Base-by-base conservation (phyloP, 2,888 invertebrate species). In the Trileptium ribeirensis region DNA sequence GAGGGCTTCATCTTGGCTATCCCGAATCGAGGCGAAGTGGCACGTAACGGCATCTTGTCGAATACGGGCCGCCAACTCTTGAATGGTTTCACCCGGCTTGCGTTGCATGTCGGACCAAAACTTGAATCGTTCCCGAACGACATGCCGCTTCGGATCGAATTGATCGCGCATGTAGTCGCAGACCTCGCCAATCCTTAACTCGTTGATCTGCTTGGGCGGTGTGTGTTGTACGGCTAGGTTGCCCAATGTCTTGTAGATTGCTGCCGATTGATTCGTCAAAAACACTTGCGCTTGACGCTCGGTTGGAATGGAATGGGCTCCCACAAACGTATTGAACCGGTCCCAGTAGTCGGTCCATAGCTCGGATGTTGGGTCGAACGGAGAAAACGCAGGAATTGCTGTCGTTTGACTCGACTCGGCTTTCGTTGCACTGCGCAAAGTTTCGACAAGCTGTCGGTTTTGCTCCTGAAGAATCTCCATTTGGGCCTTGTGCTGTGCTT, bases 81-180 rank as follows among this genome's bases (percentile, higher is more conserved):
- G 84, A 79, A 82, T 84, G 15, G 82, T 82, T 24, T 51, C 51
- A 24, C 51, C 51, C 24, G 51, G 51, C 24, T 51, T 51, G 8
- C 64, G 81, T 83, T 82, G 83, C 84, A 82, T 82, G 36, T 82
- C 83, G n/a, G 37, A 82, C 83, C 82, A 82, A 75, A 84, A 82
- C 82, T 51, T 36, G 82, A 67, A 82, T 31, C 82, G 74, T 40
- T 82, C 84, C 24, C 51, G 51, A 51, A 51, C 51, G 8, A 51
- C 51, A 24, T 51, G 24, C 51, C 51, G 51, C 51, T 51, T 51
- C 8, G 51, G 51, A 24, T 51, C 51, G 51, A 51, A 51, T n/a
- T 70, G 74, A 70, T n/a, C n/a, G n/a, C n/a, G n/a, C n/a, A n/a
- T n/a, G n/a, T n/a, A n/a, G n/a, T n/a, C n/a, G n/a, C n/a, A n/a